phyloP scores from a whole-genome alignment of 2,797 vertebrate species.

The Euphonia xanthogaster region DNA sequence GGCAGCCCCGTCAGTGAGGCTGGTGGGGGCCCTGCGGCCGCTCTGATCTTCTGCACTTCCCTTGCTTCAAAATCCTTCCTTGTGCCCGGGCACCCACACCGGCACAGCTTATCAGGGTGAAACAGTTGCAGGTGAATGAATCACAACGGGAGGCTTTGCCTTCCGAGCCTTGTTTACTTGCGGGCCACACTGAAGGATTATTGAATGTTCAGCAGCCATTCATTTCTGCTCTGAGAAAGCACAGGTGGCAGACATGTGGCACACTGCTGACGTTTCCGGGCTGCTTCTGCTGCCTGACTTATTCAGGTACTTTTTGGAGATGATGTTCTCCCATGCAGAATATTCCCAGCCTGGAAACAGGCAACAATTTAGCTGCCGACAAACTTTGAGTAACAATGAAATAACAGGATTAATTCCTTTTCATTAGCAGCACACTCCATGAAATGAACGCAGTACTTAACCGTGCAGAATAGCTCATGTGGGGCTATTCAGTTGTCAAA shows the following conservation, averaged over 20 bases:
- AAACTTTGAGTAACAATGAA: conserved; percentile 49
- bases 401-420: conserved; percentile 58
- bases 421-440: not conserved
- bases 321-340: accelerated
- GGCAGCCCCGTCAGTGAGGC: not conserved
- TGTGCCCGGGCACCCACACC: accelerated
- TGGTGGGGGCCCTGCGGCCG: not conserved
- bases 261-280: not conserved
- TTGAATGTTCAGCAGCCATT: not conserved
- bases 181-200: not conserved
- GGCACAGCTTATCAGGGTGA: not conserved
- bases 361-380: not conserved
- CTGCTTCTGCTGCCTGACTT: not conserved
- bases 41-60: not conserved
- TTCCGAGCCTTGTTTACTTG: not conserved
- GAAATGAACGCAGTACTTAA: conserved; percentile 9
- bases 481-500: conserved; percentile 60
- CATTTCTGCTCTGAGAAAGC: not conserved
- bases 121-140: conserved; percentile 15
- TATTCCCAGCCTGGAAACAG: not conserved
- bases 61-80: not conserved
- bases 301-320: not conserved
- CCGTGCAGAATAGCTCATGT: conserved; percentile 28
- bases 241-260: not conserved
- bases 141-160: not conserved